Percentiles rank a stretch among this genome's conserved stretches.
These are phyloP conservation scores for Capitella teleta DNA, from an alignment of 1,140 invertebrate species.

Conservation along the genomic window DNA sequence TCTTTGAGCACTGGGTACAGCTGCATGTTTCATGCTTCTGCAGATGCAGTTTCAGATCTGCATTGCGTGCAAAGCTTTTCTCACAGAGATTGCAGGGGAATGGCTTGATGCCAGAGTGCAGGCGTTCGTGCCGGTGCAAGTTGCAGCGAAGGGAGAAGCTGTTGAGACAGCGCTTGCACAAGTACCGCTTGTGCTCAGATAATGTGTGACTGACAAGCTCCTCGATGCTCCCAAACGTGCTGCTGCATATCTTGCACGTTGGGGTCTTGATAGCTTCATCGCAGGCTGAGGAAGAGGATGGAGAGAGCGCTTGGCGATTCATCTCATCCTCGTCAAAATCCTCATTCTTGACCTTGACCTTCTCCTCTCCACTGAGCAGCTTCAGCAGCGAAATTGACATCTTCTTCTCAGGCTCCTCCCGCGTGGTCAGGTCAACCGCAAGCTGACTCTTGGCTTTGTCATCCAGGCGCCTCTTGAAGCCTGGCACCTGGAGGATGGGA, in stretches of 20 bases:
- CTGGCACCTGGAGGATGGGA: no score
- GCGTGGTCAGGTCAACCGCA: background rate
- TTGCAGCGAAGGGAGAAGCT: constrained; percentile 10
- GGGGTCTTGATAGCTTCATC: background rate
- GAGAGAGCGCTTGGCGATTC: no score
- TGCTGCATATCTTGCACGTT: constrained; percentile 3
- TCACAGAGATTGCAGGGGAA: constrained; percentile 7
- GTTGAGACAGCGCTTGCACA: constrained; percentile 5
- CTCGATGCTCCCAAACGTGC: background rate
- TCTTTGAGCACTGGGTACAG: constrained; percentile 1
- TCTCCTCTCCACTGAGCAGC: background rate
- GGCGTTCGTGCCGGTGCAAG: constrained; percentile 10
- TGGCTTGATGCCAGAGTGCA: constrained; percentile 13
- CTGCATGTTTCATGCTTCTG: background rate
- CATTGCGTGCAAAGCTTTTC: constrained; percentile 6
- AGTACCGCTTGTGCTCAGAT: constrained; percentile 2
- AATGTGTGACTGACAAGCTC: constrained; percentile 1
- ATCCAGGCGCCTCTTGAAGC: background rate
- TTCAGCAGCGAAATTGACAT: background rate
- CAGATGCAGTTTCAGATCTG: constrained; percentile 8
- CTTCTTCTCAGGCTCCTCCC: background rate
- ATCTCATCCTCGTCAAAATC: background rate
- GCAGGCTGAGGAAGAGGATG: no score
- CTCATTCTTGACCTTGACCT: background rate
- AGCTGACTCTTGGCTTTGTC: background rate